A percentile compares a stretch with the other conserved stretches of the same genome.
phyloP scores from a whole-genome alignment of 2,113 vertebrate species.

The Pogona vitticeps region DNA sequence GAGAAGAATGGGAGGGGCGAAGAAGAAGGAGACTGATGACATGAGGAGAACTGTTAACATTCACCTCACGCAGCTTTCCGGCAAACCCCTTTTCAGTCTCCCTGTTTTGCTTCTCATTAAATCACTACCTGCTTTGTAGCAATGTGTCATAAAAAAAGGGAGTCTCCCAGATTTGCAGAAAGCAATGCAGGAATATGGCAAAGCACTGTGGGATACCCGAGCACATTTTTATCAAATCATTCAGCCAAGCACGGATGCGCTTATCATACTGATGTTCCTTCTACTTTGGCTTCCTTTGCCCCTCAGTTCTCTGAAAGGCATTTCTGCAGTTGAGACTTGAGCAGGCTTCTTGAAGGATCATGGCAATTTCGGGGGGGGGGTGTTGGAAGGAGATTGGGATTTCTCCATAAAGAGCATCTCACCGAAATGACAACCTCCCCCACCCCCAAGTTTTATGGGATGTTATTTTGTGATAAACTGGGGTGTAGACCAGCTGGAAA shows the following conservation, averaged over 20 bases:
- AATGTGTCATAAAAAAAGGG: slow-evolving; percentile 45
- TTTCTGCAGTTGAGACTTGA: background rate
- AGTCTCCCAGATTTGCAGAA: slow-evolving; percentile 49
- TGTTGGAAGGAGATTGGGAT: background rate
- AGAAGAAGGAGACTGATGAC: slow-evolving; percentile 63
- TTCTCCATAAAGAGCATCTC: background rate
- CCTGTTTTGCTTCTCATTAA: slow-evolving; percentile 43
- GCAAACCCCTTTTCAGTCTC: slow-evolving; percentile 64
- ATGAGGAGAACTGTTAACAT: slow-evolving; percentile 70
- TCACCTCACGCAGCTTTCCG: slow-evolving; percentile 63
- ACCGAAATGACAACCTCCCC: background rate
- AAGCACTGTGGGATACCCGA: background rate
- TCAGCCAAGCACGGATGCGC: slow-evolving; percentile 10
- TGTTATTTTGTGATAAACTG: background rate
- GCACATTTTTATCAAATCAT: background rate
- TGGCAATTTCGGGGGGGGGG: background rate
- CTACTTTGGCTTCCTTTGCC: background rate
- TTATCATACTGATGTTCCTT: slow-evolving; percentile 17
- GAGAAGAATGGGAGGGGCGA: slow-evolving; percentile 44
- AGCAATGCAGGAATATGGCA: fast-evolving
- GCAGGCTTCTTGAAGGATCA: background rate
- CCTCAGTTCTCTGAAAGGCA: background rate
- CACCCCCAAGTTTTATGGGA: background rate
- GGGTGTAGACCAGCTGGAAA: background rate
- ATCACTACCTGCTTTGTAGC: slow-evolving; percentile 63